phyloP scores from a whole-genome alignment of 2,797 vertebrate genomes.

The Paratrypauchen microcephalus region DNA sequence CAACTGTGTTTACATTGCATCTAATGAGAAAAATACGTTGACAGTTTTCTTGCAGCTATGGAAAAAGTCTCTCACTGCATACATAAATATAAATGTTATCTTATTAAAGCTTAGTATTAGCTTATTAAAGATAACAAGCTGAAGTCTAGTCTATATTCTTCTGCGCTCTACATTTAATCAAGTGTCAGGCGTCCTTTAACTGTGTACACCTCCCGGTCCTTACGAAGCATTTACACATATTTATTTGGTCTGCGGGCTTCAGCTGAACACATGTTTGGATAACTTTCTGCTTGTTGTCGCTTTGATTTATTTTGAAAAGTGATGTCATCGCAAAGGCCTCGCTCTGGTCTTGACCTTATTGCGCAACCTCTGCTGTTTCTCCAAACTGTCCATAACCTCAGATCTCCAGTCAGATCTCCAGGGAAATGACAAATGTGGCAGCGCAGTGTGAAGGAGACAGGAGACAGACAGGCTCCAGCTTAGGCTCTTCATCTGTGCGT shows the following conservation, averaged over 20 bases:
- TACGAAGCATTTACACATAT: background rate
- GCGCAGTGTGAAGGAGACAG: constrained; percentile 48
- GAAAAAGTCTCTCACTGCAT: background rate
- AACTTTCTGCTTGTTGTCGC: constrained; percentile 11
- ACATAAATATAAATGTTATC: background rate
- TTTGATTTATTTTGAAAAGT: constrained; percentile 33
- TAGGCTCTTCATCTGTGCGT: constrained; percentile 22
- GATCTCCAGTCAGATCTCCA: constrained; percentile 55
- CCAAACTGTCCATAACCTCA: constrained; percentile 45
- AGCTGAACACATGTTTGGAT: background rate
- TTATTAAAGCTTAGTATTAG: no score
- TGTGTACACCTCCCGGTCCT: background rate
- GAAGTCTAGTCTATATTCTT: background rate
- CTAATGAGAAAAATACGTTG: background rate
- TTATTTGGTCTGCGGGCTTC: background rate
- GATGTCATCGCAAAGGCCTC: constrained; percentile 58
- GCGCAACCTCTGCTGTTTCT: constrained; percentile 45
- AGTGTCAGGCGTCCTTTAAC: background rate
- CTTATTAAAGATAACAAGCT: no score
- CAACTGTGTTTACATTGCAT: background rate
- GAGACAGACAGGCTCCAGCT: constrained; percentile 44
- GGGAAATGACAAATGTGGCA: constrained; percentile 59
- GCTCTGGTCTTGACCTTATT: constrained; percentile 47
- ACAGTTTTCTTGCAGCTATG: background rate
- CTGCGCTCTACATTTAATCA: no score